Base-by-base conservation (phyloP, 2,797 vertebrate species). In the Molossus alvarezi region DNA sequence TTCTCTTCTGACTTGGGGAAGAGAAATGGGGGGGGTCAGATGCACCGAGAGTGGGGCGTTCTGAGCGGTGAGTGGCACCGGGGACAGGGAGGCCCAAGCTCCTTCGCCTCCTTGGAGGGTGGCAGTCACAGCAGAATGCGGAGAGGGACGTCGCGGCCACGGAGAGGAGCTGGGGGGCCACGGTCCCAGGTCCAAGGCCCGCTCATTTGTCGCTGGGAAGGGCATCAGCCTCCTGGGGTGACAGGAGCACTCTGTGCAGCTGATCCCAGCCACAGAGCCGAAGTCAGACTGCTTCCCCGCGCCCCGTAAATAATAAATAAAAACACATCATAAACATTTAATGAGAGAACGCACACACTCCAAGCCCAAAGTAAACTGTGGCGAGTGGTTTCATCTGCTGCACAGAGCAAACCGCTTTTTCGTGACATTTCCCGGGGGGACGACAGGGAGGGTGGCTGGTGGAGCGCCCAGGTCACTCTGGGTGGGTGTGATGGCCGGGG, bases 241-340 rank as follows among this genome's bases (percentile, higher is more conserved):
- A 53, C 58, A 60, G 48, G 48, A 48, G 15, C 23, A 27, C 82
- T 3, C 82, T 3, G 8, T 0, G 0, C 23, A 14, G 58, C 71
- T 0, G 18, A 76, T 60, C 27, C 81, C 71, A 37, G 9, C 85
- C 58, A 8, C 0, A 15, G 45, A 71, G 58, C 71, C 8, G 0
- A 53, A 45, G 51, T 20, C 57, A n/a, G 81, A 29, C 58, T 37
- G 58, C 37, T 57, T 77, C 81, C 88, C 27, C 2, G 62, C 2
- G 14, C 57, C 73, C 90, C 0, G 1, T 90, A 53, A 95, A 96
- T 88, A 90, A 95, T 86, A 86, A 76, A 94, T 83, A 94, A 73
- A 92, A 95, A 86, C 69, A 69, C 27, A 9, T 5, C 9, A 23
- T 85, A 62, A 82, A 91, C 91, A 92, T 88, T 96, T 87, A 90